Conservation (phyloP, 2,888 invertebrate genomes). For the Lymantria dispar region DNA sequence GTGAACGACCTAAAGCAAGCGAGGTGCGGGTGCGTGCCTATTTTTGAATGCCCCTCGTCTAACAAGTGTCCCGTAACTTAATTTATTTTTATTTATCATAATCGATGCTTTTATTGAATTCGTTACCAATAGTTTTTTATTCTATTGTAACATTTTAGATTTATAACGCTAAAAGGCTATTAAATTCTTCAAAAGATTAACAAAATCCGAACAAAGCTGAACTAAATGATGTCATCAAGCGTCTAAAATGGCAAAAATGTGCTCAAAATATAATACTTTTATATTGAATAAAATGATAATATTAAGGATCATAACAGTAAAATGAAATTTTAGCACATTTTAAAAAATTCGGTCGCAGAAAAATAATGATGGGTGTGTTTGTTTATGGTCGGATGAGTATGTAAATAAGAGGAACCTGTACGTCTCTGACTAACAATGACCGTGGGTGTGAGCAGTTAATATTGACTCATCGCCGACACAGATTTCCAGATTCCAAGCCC, state of each 20-base stretch:
- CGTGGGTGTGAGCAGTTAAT: constrained; percentile 48
- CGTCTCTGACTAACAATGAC: constrained; percentile 31
- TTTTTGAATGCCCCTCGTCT: constrained; percentile 54
- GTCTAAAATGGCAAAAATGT: not conserved
- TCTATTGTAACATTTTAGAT: constrained; percentile 6
- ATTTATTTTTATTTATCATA: constrained; percentile 28
- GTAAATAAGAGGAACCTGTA: constrained; percentile 44
- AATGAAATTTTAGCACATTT: constrained; percentile 30
- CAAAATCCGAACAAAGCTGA: constrained; percentile 8
- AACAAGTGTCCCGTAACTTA: constrained; percentile 51
- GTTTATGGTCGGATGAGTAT: constrained; percentile 47
- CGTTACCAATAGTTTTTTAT: constrained; percentile 8
- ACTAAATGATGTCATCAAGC: constrained; percentile 14
- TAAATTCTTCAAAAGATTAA: constrained; percentile 3
- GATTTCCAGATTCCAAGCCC: constrained; percentile 46
- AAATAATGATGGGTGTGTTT: constrained; percentile 30
- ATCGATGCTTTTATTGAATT: constrained; percentile 10
- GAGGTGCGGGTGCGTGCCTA: constrained; percentile 53
- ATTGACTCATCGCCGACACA: constrained; percentile 59
- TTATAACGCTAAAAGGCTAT: not conserved
- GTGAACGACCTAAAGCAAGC: constrained; percentile 56
- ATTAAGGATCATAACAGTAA: constrained; percentile 30
- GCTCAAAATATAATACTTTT: not conserved
- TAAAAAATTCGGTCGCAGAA: constrained; percentile 24
- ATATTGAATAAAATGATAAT: constrained; percentile 6